Conservation (phyloP, 53 echinoderm and acorn worm species). For the Zoroaster sp. region DNA sequence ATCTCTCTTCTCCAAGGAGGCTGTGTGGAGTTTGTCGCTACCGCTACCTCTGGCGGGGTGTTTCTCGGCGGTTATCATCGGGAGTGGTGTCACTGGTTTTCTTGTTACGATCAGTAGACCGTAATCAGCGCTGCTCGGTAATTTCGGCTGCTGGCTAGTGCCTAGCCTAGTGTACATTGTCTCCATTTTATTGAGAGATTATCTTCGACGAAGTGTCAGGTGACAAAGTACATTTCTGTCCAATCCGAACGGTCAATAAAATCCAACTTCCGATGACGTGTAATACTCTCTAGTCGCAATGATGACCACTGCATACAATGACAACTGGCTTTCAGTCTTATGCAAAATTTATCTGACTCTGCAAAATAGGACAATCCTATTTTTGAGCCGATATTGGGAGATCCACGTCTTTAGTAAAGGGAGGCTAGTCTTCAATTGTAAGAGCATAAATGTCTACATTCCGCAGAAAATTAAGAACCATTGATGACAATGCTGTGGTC, state of each 20-base stretch:
- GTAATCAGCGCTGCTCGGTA: not conserved
- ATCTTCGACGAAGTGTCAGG: not conserved
- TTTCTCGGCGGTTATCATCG: not conserved
- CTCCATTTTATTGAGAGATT: not conserved
- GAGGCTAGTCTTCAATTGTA: not conserved
- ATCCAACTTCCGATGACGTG: not conserved
- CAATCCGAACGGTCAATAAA: not conserved
- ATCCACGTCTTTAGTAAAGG: not conserved
- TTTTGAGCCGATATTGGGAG: not conserved
- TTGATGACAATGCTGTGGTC: not conserved
- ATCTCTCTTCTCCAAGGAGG: not conserved
- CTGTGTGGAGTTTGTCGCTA: not conserved
- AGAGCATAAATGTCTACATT: slow-evolving; percentile 11
- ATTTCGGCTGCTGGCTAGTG: slow-evolving; percentile 24
- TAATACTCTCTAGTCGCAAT: not conserved
- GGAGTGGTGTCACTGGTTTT: slow-evolving; percentile 18
- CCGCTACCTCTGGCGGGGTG: not conserved
- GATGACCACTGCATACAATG: not conserved
- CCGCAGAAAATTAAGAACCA: slow-evolving; percentile 1
- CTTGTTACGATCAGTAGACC: slow-evolving; percentile 9
- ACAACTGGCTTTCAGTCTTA: not conserved
- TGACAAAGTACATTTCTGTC: too few relatives aligned
- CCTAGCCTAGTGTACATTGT: slow-evolving; percentile 17
- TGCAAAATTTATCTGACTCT: not conserved
- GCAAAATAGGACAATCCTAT: not conserved